Conservation (phyloP, 2,113 vertebrate genomes). For the Coptodon bakossiorum region DNA sequence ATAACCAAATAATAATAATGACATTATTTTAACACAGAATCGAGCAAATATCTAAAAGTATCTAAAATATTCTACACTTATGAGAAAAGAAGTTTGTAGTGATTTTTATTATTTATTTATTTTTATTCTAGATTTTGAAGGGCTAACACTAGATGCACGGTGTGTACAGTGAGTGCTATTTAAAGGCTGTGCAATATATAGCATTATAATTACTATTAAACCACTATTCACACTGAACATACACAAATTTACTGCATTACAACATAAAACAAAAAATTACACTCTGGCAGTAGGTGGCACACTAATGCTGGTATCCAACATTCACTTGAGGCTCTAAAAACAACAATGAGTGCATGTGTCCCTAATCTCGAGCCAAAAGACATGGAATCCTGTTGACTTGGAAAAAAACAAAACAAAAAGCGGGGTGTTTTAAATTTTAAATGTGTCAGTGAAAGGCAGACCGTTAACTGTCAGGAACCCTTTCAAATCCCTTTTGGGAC, state of each 20-base stretch:
- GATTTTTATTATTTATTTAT: neutral
- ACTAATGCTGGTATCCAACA: constrained; percentile 16
- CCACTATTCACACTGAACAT: neutral
- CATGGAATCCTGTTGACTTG: neutral
- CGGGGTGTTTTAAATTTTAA: constrained; percentile 57
- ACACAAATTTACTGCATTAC: neutral
- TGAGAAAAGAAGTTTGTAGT: neutral
- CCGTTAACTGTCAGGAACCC: constrained; percentile 13
- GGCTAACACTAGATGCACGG: neutral
- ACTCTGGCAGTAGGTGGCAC: constrained; percentile 55
- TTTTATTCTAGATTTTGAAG: neutral
- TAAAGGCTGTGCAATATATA: neutral
- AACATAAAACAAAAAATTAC: neutral
- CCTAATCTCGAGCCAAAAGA: constrained; percentile 2
- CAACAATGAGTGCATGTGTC: constrained; percentile 2
- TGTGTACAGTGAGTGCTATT: neutral
- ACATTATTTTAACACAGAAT: neutral
- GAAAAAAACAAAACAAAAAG: neutral
- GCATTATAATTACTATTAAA: neutral
- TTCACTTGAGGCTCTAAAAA: neutral
- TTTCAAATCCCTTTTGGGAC: constrained; percentile 28
- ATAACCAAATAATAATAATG: neutral
- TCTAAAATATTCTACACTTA: neutral
- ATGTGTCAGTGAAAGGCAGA: constrained; percentile 37
- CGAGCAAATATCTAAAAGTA: fast-evolving